Evolutionary conservation across 1,140 invertebrate species (phyloP).

Genomic region (Tetramorium parvispinum): DNA sequence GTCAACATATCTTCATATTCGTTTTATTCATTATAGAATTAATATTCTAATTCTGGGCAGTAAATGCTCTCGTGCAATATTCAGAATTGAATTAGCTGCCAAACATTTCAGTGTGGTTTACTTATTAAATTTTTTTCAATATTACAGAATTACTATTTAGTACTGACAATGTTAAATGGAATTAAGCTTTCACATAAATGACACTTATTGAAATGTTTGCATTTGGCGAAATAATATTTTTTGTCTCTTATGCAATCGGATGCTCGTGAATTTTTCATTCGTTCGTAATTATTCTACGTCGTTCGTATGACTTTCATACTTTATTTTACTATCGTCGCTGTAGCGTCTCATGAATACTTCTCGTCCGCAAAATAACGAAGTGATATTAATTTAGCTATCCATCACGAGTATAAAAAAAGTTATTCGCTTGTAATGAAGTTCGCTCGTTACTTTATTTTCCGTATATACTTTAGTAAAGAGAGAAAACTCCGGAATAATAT

Average conservation of each 20-base stretch:
- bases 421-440: conserved; percentile 28
- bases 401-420: conserved; percentile 46
- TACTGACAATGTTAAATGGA: neutral
- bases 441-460: conserved; percentile 32
- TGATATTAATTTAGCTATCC: conserved; percentile 59
- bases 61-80: neutral
- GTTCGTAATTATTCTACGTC: conserved; percentile 33
- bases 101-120: neutral
- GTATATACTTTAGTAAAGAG: conserved; percentile 1
- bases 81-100: neutral
- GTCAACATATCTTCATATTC: neutral
- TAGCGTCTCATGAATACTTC: conserved; percentile 5
- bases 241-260: neutral
- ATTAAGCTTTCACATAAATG: neutral
- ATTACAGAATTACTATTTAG: neutral
- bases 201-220: neutral
- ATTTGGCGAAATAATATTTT: conserved; percentile 24
- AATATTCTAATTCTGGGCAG: neutral
- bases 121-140: neutral
- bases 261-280: conserved; percentile 17
- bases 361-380: conserved; percentile 35
- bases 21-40: neutral
- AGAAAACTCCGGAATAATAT: conserved; percentile 33
- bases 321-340: conserved; percentile 1
- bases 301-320: conserved; percentile 12